Conservation (phyloP, 2,797 vertebrate genomes). For the Glyptemys insculpta region DNA sequence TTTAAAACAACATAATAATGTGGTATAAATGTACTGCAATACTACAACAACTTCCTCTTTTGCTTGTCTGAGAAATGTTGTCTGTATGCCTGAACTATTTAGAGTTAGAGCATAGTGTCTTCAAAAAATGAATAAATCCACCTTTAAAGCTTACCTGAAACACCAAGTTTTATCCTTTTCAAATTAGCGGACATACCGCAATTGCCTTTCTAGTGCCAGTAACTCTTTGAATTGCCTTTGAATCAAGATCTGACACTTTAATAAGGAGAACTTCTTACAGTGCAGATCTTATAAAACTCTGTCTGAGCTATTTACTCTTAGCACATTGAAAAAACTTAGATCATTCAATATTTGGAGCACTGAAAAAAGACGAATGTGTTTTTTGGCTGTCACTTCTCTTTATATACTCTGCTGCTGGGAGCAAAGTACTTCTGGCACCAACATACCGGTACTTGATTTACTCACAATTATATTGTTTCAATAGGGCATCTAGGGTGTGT, state of each 20-base stretch:
- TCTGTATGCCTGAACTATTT: background rate
- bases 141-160: background rate
- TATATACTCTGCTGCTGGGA: background rate
- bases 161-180: conserved; percentile 21
- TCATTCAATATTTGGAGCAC: background rate
- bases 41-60: background rate
- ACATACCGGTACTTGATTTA: background rate
- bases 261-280: conserved; percentile 20
- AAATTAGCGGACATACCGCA: conserved; percentile 44
- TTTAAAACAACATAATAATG: background rate
- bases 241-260: conserved; percentile 58
- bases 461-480: background rate
- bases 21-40: background rate
- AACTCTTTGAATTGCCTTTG: conserved; percentile 58
- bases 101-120: background rate
- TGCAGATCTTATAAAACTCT: conserved; percentile 2
- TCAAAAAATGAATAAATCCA: background rate
- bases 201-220: conserved; percentile 10
- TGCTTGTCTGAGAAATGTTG: conserved; percentile 7
- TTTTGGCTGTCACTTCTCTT: conserved; percentile 1
- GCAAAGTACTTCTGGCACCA: conserved; percentile 2
- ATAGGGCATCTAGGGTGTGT: background rate
- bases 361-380: conserved; percentile 5
- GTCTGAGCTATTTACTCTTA: background rate
- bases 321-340: conserved; percentile 15